Percentiles rank a stretch among this genome's conserved stretches.
Evolutionary conservation across 2,113 vertebrate genomes (phyloP).

Genomic region (Leptodactylus fuscus): DNA sequence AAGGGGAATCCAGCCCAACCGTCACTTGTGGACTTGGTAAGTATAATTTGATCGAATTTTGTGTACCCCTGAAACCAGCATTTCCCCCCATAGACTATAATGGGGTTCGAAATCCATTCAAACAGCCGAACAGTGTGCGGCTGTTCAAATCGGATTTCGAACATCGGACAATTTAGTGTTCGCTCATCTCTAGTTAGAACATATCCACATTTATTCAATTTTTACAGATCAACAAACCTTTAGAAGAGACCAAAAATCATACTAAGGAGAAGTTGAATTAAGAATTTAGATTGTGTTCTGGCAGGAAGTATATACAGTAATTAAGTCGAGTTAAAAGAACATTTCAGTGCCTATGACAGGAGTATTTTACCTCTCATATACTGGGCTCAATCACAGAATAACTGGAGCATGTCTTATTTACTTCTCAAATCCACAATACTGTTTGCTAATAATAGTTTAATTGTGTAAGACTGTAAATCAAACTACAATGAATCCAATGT

Average conservation of each 20-base stretch:
- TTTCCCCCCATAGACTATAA: too few species aligned
- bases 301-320: not conserved
- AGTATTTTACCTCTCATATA: not conserved
- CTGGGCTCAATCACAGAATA: not conserved
- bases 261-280: not conserved
- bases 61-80: too few species aligned
- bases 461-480: slow-evolving; percentile 4
- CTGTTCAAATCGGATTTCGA: too few species aligned
- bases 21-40: too few species aligned
- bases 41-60: too few species aligned
- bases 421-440: not conserved
- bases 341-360: not conserved
- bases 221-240: too few species aligned
- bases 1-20: too few species aligned
- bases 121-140: too few species aligned
- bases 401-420: slow-evolving; percentile 21
- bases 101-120: too few species aligned
- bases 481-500: not conserved
- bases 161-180: too few species aligned
- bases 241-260: not conserved
- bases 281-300: not conserved
- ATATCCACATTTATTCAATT: too few species aligned
- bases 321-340: not conserved
- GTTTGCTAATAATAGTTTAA: slow-evolving; percentile 7
- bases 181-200: too few species aligned